Base-by-base conservation (phyloP, 2,113 vertebrate genomes). In the Laticauda colubrina region DNA sequence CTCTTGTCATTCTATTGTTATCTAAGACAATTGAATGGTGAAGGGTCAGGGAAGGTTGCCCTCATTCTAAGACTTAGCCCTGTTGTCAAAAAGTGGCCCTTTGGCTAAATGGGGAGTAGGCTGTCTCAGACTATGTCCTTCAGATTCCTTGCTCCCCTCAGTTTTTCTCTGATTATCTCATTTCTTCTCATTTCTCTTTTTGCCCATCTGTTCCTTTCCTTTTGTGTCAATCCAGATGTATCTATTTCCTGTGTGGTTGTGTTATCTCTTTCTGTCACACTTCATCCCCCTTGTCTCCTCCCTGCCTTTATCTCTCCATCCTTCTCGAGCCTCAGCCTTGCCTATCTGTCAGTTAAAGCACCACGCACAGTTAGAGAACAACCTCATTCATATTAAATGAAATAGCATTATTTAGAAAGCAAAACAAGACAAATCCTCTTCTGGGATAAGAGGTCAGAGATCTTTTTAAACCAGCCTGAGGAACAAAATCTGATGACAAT, bases 301-400 rank as follows among this genome's bases (percentile, higher is more conserved):
- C 39, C n/a, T 8, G 45, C 20, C 89, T 64, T 54, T 90, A 56
- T 90, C 89, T 39, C 29, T 29, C 43, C 89, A 59, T 21, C 26
- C 86, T 61, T 88, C 55, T 51, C 55, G 5, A 54, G 57, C 12
- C 45, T 43, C 10, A 39, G 45, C 23, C n/a, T 51, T 21, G 55
- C 43, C 81, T 61, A 55, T 56, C 88, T 93, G 43, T 93, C 92
- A 61, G 81, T 34, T 43, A 56, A 87, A 21, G 56, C 2, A 18
- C 81, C 89, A 43, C 81, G 29, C n/a, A 24, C 56, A 29, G 92
- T 18, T 12, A 23, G 21, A 90, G 48, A 87, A 86, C 87, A 51
- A 48, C 23, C 24, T 93, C 89, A 90, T 93, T 57, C 81, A 93
- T 93, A 90, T 93, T 93, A 64, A 90, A 90, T 43, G 89, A 43